Conservation (phyloP, 2,888 invertebrate species). For the Smittia sp. region DNA sequence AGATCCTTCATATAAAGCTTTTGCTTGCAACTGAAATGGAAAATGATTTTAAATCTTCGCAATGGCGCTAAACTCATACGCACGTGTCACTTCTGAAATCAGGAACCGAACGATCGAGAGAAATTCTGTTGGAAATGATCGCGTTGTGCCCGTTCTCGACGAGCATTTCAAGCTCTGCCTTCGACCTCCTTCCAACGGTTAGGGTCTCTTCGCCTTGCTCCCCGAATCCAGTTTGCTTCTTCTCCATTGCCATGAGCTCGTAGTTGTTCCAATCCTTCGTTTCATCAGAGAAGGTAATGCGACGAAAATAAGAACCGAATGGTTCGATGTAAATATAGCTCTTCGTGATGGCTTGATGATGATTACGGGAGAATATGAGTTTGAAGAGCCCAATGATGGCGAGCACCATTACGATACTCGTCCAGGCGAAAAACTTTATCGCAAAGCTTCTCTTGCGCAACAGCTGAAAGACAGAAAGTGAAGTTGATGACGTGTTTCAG, state of each 20-base stretch:
- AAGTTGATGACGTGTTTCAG: background rate
- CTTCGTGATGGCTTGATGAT: constrained; percentile 30
- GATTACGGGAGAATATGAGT: constrained; percentile 18
- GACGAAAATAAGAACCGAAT: background rate
- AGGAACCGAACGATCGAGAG: constrained; percentile 55
- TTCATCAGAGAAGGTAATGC: background rate
- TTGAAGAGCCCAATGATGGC: constrained; percentile 13
- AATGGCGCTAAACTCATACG: too few species aligned
- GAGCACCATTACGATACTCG: background rate
- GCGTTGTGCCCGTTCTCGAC: constrained; percentile 62
- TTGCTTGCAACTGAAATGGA: constrained; percentile 20
- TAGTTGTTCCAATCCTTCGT: constrained; percentile 35
- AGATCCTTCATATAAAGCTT: constrained; percentile 54
- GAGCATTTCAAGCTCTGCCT: constrained; percentile 53
- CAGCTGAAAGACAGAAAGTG: background rate
- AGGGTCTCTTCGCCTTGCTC: constrained; percentile 22
- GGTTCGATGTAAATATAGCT: constrained; percentile 36
- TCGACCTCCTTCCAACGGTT: constrained; percentile 47
- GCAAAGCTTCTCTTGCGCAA: constrained; percentile 17
- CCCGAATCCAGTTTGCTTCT: constrained; percentile 15
- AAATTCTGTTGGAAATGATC: constrained; percentile 58
- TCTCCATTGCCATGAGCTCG: background rate
- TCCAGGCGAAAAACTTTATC: constrained; percentile 13
- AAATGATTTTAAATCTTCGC: background rate
- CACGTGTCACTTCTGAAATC: constrained; percentile 21